Percentiles rank a stretch among this genome's conserved stretches.
Conservation (phyloP, 2,113 vertebrate genomes). For the Lophochroa leadbeateri region DNA sequence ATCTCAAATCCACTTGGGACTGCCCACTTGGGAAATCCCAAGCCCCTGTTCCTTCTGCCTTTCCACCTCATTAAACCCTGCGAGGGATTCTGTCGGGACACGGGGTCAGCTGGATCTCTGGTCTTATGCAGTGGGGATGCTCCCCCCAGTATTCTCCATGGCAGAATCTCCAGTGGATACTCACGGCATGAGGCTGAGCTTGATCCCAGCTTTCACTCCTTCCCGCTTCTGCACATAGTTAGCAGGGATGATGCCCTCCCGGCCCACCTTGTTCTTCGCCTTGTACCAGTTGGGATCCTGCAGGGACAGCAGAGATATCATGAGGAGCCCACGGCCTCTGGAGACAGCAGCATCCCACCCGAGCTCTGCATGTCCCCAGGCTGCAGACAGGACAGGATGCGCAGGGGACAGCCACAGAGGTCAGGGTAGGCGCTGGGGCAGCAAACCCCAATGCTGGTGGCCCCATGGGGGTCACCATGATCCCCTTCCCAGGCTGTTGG, state of each 20-base stretch:
- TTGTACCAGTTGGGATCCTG: conserved; percentile 99
- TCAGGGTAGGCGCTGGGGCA: fast-evolving
- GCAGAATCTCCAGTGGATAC: conserved; percentile 39
- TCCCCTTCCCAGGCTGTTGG: fast-evolving
- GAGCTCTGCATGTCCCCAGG: fast-evolving
- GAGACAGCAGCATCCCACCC: not conserved
- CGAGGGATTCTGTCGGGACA: not conserved
- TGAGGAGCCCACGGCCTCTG: fast-evolving
- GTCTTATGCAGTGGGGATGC: not conserved
- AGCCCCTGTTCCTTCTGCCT: not conserved
- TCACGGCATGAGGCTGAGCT: conserved; percentile 99
- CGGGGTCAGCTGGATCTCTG: fast-evolving
- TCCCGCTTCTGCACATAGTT: conserved; percentile 97
- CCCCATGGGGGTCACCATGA: fast-evolving
- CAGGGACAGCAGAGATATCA: not conserved
- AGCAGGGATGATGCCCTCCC: conserved; percentile 92
- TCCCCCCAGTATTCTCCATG: fast-evolving
- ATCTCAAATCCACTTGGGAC: not conserved
- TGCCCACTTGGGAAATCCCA: not conserved
- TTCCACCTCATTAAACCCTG: fast-evolving
- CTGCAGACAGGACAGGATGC: not conserved
- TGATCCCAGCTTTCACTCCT: conserved; percentile 89
- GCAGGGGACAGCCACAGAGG: not conserved
- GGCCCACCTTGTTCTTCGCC: conserved; percentile 91
- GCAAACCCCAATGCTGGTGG: fast-evolving